Evolutionary conservation across 2,113 vertebrate genomes (phyloP).

Genomic region (Catagonus wagneri): DNA sequence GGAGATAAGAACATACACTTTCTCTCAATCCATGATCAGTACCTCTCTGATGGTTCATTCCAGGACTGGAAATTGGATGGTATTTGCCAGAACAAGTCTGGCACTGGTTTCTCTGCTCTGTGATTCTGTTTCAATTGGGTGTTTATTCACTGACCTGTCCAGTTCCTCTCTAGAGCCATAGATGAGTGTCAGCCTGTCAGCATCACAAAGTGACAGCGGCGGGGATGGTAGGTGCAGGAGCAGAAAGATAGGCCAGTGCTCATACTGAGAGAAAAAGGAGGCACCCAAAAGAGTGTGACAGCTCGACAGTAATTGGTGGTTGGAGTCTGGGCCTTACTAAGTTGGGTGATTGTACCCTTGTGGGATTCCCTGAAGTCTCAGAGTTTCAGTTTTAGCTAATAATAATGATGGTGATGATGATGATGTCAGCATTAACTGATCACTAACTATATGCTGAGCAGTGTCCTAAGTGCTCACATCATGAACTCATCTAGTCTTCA

Average conservation of each 20-base stretch:
- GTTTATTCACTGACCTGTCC: not conserved
- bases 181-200: not conserved
- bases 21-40: not conserved
- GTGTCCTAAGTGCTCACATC: not conserved
- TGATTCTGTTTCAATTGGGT: not conserved
- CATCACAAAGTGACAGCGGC: not conserved
- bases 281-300: not conserved
- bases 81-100: not conserved
- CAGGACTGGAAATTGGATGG: not conserved
- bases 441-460: not conserved
- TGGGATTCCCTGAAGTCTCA: not conserved
- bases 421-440: not conserved
- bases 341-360: not conserved
- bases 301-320: not conserved
- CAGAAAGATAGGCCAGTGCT: not conserved
- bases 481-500: not conserved
- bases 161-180: not conserved
- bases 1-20: not conserved
- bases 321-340: not conserved
- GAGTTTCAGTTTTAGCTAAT: not conserved
- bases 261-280: not conserved
- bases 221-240: not conserved
- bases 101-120: not conserved
- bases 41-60: not conserved
- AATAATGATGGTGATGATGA: not conserved